Percentiles rank a stretch among this genome's conserved stretches.
phyloP scores from a whole-genome alignment of 2,888 invertebrate species.

The Macrosiphum euphorbiae region DNA sequence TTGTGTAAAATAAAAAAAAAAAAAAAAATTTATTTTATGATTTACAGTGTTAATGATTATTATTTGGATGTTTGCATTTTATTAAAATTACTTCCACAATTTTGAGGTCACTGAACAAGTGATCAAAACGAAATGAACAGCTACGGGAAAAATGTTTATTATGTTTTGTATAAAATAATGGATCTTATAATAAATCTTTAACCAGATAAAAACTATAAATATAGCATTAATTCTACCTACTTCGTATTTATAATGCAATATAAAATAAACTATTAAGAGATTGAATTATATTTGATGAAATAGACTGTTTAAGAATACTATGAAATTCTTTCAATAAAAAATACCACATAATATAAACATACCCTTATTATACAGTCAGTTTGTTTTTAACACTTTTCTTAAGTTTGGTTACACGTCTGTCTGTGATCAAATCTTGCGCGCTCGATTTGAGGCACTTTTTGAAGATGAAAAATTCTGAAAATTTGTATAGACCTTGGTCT shows the following conservation, averaged over 20 bases:
- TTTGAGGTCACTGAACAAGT: neutral
- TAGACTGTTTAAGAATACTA: neutral
- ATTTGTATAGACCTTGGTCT: too few relatives aligned
- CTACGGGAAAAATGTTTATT: neutral
- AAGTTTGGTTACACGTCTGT: too few relatives aligned
- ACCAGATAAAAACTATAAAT: neutral
- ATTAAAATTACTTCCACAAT: neutral
- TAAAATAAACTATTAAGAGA: neutral
- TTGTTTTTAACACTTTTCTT: neutral
- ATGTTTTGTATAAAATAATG: neutral
- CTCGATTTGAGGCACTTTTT: too few relatives aligned
- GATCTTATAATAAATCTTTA: neutral
- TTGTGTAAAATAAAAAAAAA: too few relatives aligned
- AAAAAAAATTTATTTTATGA: too few relatives aligned
- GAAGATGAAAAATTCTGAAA: too few relatives aligned
- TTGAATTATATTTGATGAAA: neutral
- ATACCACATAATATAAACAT: neutral
- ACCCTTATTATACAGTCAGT: neutral
- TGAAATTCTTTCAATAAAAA: neutral
- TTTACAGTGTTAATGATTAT: neutral
- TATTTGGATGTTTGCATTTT: neutral
- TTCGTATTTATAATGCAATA: neutral
- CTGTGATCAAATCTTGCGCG: too few relatives aligned
- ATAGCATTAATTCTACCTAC: neutral
- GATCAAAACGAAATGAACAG: neutral